Evolutionary conservation across 1,140 invertebrate species (phyloP), one percentile per base, ranked within the genome.

Genomic region (Protaetia brevitarsis): DNA sequence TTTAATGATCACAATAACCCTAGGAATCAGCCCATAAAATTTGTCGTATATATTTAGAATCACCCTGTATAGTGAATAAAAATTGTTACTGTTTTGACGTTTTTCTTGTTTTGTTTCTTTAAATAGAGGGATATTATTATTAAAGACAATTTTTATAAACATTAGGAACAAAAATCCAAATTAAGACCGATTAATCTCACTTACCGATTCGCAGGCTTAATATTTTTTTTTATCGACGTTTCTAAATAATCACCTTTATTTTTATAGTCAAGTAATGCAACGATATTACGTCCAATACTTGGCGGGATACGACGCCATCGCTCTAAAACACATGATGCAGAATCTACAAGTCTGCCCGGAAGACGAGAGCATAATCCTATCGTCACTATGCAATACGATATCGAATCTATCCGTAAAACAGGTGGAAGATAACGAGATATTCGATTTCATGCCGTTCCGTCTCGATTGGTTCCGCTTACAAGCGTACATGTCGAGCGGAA

Each of bases 281-380:
- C 84, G 96, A 66, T 99, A 99, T 80, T 99, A 98, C 80, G 91
- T 98, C 19, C 96, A 98, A 80, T 99, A 96, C 84, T 82, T 99
- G 29, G 89, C 92, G 28, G 94, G 95, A 7, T 98, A 94, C 81
- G 97, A 99, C 84, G 93, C 96, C 29, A 91, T 95, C 19, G 89
- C 92, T 65, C 79, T 99, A 0, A 94, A 95, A 78, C 88, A 97
- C 72, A 88, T 95, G 70, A 94, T 98, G 77, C 94, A 96, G 78
- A 92, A 88, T 80, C 77, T 93, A 29, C 85, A 90, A 71, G 87
- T 90, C 56, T 92, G 89, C 70, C 92, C 95, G 1, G 96, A 98
- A 79, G 96, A 98, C 78, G 97, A 99, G 79, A 94, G 92, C 72
- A 84, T 95, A 30, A 96, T 99, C 69, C 82, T 99, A 4, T 95